Conservation (phyloP, 2,888 invertebrate genomes). For the Scaptomyza cyrtandrae region DNA sequence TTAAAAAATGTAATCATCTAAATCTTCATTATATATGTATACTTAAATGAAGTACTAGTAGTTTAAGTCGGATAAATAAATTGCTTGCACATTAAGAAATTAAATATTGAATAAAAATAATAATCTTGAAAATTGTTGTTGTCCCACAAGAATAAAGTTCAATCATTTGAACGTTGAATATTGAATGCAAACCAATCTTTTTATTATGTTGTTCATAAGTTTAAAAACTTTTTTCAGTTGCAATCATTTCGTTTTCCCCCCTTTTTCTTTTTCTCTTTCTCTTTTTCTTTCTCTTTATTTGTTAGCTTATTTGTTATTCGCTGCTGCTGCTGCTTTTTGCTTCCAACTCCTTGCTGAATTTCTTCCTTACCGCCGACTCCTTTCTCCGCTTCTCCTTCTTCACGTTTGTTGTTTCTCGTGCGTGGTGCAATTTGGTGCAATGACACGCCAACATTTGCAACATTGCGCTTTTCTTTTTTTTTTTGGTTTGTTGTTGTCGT, state of each 20-base stretch:
- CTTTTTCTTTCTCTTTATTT: no score
- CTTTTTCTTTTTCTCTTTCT: neutral
- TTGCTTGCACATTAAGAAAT: no score
- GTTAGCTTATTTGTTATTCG: constrained; percentile 10
- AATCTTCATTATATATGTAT: no score
- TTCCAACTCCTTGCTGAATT: neutral
- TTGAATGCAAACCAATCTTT: no score
- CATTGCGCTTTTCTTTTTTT: constrained; percentile 19
- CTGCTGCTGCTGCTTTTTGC: constrained; percentile 4
- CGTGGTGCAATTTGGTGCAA: constrained; percentile 55
- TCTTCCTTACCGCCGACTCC: neutral
- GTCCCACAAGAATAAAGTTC: no score
- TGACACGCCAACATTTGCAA: constrained; percentile 48
- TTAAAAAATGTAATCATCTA: no score
- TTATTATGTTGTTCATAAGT: neutral
- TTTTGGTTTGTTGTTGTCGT: neutral
- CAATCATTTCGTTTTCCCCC: neutral
- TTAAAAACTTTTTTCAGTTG: constrained; percentile 1
- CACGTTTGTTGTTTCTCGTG: constrained; percentile 20
- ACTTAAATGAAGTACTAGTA: no score
- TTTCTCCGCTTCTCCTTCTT: neutral
- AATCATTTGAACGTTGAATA: no score
- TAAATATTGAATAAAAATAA: no score
- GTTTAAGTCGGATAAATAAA: no score
- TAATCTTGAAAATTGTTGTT: no score